These are phyloP conservation scores for Campoletis raptor DNA, from an alignment of 2,888 invertebrate species.

Conservation along the genomic window DNA sequence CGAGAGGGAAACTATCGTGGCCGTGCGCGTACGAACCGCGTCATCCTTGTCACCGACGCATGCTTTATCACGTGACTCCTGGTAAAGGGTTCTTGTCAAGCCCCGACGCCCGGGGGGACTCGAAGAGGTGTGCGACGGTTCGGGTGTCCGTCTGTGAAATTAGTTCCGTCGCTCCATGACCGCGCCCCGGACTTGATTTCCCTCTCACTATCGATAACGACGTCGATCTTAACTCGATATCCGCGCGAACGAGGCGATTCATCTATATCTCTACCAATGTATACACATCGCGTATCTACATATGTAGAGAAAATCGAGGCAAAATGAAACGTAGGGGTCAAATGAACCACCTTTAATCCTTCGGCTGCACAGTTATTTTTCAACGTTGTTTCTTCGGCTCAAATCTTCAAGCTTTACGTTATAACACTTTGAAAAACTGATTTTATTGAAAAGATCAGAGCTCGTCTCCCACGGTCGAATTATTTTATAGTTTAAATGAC, in stretches of 20 bases:
- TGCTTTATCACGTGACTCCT: constrained; percentile 20
- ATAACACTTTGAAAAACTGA: too few relatives aligned
- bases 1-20: constrained; percentile 57
- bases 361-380: too few relatives aligned
- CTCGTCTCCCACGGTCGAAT: too few relatives aligned
- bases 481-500: too few relatives aligned
- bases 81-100: constrained; percentile 19
- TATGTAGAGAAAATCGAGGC: neutral
- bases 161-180: constrained; percentile 69
- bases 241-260: constrained; percentile 35
- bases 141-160: constrained; percentile 69
- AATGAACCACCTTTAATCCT: neutral
- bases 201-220: constrained; percentile 57
- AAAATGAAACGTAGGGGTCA: neutral
- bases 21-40: neutral
- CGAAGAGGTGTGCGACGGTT: constrained; percentile 47
- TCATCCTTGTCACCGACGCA: constrained; percentile 35
- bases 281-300: neutral
- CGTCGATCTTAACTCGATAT: constrained; percentile 70
- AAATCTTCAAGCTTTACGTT: too few relatives aligned
- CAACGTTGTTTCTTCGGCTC: too few relatives aligned
- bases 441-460: too few relatives aligned
- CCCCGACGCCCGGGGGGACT: constrained; percentile 4
- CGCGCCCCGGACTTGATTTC: constrained; percentile 62
- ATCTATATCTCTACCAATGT: constrained; percentile 30